A percentile compares a stretch with the other conserved stretches of the same genome.
phyloP scores from a whole-genome alignment of 2,113 vertebrate species.

The Antechinus stuartii region DNA sequence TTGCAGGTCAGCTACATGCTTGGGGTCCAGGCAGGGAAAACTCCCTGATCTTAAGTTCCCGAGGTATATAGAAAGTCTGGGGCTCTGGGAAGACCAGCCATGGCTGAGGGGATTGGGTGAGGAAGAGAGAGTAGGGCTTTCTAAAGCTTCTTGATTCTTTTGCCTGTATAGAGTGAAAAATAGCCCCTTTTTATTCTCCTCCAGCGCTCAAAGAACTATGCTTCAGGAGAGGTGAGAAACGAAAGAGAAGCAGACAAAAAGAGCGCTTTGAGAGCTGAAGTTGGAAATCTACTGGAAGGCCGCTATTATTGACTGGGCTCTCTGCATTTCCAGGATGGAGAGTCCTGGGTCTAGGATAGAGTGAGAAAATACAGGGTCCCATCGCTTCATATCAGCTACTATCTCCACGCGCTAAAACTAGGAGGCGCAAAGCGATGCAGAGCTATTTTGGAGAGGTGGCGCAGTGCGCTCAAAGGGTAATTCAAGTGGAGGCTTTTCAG shows the following conservation, averaged over 20 bases:
- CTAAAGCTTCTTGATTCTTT: neutral
- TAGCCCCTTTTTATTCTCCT: neutral
- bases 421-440: neutral
- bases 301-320: neutral
- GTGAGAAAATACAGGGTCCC: neutral
- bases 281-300: neutral
- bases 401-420: neutral
- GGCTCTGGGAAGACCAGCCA: neutral
- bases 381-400: conserved; percentile 3
- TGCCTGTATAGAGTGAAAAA: neutral
- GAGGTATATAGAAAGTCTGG: neutral
- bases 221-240: neutral
- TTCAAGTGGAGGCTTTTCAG: neutral
- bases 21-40: neutral
- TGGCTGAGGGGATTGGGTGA: neutral
- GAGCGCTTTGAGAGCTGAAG: neutral
- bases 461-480: conserved; percentile 50
- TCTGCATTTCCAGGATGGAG: neutral
- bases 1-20: neutral
- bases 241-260: neutral
- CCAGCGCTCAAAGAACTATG: neutral
- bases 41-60: neutral
- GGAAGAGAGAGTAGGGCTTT: neutral
- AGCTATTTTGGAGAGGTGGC: conserved; percentile 31
- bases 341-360: conserved; percentile 5